phyloP scores from a whole-genome alignment of 2,113 vertebrate species.

The Antechinus stuartii region DNA sequence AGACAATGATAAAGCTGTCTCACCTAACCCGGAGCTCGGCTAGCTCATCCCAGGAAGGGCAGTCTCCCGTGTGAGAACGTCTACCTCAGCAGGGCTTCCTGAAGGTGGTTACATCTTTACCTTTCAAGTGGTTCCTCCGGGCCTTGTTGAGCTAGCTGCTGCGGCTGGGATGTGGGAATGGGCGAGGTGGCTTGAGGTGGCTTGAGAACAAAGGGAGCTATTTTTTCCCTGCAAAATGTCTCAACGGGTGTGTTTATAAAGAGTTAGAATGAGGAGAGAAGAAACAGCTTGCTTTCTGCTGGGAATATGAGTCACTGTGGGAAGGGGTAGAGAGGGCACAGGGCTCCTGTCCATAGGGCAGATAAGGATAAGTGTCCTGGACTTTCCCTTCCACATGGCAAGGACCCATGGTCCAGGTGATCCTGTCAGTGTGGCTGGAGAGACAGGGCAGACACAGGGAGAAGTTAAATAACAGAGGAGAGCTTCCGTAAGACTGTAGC shows the following conservation, averaged over 20 bases:
- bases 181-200: not conserved
- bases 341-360: not conserved
- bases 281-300: not conserved
- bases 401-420: not conserved
- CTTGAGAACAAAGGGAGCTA: not conserved
- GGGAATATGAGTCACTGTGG: constrained; percentile 11
- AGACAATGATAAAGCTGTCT: not conserved
- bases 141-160: not conserved
- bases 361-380: not conserved
- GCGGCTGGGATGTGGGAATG: constrained; percentile 9
- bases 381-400: not conserved
- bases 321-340: not conserved
- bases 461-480: not conserved
- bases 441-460: not conserved
- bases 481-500: not conserved
- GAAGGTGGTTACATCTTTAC: not conserved
- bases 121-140: not conserved
- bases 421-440: not conserved
- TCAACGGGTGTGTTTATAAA: not conserved
- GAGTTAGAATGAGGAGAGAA: not conserved
- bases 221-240: not conserved
- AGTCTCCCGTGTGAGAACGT: not conserved
- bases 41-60: not conserved
- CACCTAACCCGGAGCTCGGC: not conserved
- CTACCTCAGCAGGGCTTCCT: not conserved